A percentile compares a stretch with the other conserved stretches of the same genome.
phyloP scores from a whole-genome alignment of 2,113 vertebrate species.

The Myocastor coypus region DNA sequence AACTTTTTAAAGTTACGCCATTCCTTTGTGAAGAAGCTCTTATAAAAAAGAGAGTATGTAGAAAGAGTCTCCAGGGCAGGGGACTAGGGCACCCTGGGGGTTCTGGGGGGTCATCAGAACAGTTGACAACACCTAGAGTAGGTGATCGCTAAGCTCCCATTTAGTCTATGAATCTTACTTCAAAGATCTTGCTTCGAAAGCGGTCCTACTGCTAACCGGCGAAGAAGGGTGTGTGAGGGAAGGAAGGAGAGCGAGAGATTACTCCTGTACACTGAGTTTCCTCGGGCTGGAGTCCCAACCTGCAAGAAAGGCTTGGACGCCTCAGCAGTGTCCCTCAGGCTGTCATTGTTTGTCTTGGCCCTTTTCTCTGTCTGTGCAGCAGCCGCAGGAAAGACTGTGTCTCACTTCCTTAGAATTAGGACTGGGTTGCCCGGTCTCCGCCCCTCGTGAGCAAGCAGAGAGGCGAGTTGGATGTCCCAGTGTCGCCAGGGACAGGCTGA shows the following conservation, averaged over 20 bases:
- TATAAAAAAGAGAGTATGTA: background rate
- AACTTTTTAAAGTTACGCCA: background rate
- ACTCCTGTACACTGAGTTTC: background rate
- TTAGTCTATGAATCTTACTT: background rate
- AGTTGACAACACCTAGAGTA: background rate
- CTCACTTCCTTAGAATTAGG: slow-evolving; percentile 69
- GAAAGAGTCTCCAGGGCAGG: too few species aligned
- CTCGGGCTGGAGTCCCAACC: background rate
- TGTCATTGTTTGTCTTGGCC: slow-evolving; percentile 76
- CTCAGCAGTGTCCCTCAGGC: background rate
- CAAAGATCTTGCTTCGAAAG: background rate
- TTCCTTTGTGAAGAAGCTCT: background rate
- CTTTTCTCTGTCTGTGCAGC: slow-evolving; percentile 11
- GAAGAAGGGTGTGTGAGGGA: background rate
- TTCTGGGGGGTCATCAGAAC: background rate
- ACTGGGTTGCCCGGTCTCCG: slow-evolving; percentile 49
- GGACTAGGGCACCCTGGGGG: too few species aligned
- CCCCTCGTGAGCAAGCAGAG: slow-evolving; percentile 64
- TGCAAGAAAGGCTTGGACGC: background rate
- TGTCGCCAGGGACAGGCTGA: slow-evolving; percentile 73
- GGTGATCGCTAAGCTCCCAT: background rate
- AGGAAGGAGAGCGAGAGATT: slow-evolving; percentile 32
- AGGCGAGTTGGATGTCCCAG: slow-evolving; percentile 40
- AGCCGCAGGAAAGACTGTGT: slow-evolving; percentile 63
- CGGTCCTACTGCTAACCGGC: background rate